Base-by-base conservation (phyloP, 2,113 vertebrate genomes). In the Eretmochelys imbricata region DNA sequence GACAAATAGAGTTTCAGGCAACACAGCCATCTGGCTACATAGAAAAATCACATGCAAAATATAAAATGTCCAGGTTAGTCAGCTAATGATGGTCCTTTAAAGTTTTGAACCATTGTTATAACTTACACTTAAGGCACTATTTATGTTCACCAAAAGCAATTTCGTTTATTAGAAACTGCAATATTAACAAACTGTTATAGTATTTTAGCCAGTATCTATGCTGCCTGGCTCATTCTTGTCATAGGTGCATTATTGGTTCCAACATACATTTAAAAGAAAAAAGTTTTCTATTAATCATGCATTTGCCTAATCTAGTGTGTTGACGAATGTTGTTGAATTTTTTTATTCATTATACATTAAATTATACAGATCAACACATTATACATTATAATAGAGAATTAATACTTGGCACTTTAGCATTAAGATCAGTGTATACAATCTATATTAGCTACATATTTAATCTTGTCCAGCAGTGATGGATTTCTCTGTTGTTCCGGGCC, bases 1-100 rank as follows among this genome's bases (percentile, higher is more conserved):
- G 85, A 53, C 4, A 1, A 1, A 57, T 1, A 31, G 69, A 31
- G 12, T 13, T 29, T 24, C 22, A 49, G 75, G 10, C 8, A 0
- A 89, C 51, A 80, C 12, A 59, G 46, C 22, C 8, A 53, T 19
- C 46, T 6, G 49, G 55, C 6, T 53, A 51, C 0, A 0, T 0
- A 69, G 54, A 22, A 50, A 69, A 6, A 7, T 78, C 75, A 48
- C 10, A 25, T 29, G 35, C 8, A 24, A 78, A 57, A 46, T 1
- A 16, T 78, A 53, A 76, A 62, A 85, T 9, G 1, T 4, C 29
- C 6, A 42, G 51, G 65, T 11, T 27, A 0, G 20, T 35, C 48
- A 55, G 38, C 1, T 2, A 0, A 16, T 1, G 11, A 29, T 13
- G 24, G 62, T 7, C 88, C 62, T 48, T 85, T 31, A 79, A 55